Percentiles rank a stretch among this genome's conserved stretches.
Conservation (phyloP, 2,113 vertebrate species). For the Gobio gobio region DNA sequence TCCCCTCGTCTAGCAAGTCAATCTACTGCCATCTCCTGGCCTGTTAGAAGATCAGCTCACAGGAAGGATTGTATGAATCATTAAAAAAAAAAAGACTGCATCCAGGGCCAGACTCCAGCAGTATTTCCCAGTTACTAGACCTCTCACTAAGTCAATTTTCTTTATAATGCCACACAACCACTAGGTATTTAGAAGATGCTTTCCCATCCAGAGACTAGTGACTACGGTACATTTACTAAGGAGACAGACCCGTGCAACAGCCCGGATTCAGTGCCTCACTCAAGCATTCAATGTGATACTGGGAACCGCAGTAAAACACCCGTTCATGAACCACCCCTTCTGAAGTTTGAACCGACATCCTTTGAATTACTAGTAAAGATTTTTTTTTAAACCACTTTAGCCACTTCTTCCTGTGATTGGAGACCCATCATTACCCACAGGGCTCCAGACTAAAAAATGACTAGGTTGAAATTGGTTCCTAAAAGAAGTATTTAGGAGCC, state of each 20-base stretch:
- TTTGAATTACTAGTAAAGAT: background rate
- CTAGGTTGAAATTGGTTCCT: background rate
- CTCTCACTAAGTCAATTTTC: background rate
- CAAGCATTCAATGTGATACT: background rate
- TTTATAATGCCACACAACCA: background rate
- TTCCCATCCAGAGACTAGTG: background rate
- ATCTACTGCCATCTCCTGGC: constrained; percentile 46
- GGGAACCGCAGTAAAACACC: background rate
- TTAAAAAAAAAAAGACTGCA: background rate
- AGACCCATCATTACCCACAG: background rate
- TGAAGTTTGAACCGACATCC: background rate
- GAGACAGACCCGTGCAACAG: background rate
- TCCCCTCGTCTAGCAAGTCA: constrained; percentile 56
- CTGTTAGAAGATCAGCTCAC: background rate
- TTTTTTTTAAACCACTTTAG: background rate
- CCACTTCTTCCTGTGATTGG: background rate
- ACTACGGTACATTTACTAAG: background rate
- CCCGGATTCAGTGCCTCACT: background rate
- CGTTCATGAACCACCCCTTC: background rate
- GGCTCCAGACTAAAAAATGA: background rate
- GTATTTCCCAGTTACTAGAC: constrained; percentile 5
- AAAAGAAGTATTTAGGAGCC: background rate
- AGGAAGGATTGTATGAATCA: background rate
- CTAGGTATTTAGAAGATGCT: background rate
- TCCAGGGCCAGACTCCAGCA: constrained; percentile 17